phyloP scores from a whole-genome alignment of 37 sponge, comb jelly and placozoan species.

The Diacarnus erythraeanus region DNA sequence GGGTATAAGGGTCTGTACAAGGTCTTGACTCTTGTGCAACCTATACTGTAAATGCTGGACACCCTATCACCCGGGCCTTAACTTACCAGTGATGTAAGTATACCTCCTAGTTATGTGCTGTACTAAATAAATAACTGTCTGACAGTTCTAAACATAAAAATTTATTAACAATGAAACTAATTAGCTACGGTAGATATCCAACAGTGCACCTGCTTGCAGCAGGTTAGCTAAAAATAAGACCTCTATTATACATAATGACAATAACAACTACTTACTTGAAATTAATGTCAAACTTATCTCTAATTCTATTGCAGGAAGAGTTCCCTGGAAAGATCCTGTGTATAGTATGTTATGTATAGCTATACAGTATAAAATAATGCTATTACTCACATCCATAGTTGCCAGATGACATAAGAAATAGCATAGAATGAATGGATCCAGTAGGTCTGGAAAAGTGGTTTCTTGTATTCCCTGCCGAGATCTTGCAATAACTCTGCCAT shows the following conservation, averaged over 20 bases:
- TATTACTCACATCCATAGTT: conserved; percentile 48
- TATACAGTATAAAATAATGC: background rate
- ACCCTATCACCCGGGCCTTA: too few species aligned
- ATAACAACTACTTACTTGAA: background rate
- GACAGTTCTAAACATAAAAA: too few species aligned
- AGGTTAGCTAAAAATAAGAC: background rate
- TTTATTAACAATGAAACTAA: too few species aligned
- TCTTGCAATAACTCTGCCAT: conserved; percentile 69
- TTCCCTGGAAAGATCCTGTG: conserved; percentile 63
- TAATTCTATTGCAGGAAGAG: conserved; percentile 52
- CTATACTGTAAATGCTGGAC: too few species aligned
- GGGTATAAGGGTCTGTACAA: too few species aligned
- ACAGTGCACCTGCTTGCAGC: too few species aligned
- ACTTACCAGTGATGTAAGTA: too few species aligned
- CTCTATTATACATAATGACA: background rate
- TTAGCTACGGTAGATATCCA: too few species aligned
- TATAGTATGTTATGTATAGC: too few species aligned
- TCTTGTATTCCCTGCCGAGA: conserved; percentile 20
- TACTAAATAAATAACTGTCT: too few species aligned
- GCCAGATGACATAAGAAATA: conserved; percentile 51
- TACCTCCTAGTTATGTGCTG: too few species aligned
- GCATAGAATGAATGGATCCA: conserved; percentile 56
- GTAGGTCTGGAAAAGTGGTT: conserved; percentile 53
- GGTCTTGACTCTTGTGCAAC: too few species aligned
- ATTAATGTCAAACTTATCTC: conserved; percentile 42